Evolutionary conservation across 2,888 invertebrate species (phyloP), one percentile per base, ranked within the genome.

Genomic region (Dyspetes luteomarginatus): DNA sequence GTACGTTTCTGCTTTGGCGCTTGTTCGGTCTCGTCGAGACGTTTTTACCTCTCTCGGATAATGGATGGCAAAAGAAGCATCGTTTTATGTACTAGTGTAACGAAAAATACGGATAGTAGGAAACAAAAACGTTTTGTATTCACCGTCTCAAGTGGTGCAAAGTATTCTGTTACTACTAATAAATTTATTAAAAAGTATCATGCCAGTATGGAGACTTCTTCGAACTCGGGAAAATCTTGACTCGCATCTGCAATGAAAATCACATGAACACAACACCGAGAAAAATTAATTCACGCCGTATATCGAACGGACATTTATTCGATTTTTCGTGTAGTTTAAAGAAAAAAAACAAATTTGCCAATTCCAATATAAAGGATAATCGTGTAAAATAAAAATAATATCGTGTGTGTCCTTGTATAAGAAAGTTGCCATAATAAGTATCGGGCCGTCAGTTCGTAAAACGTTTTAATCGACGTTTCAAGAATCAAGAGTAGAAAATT

Each of bases 401-500:
- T 36, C 36, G 36, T 36, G 12, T 36, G 9, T 7, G 12, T 36
- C 36, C 9, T 28, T 7, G 4, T 12, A 36, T 17, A 52, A 12
- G 52, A 17, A 43, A 55, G 41, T 28, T n/a, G n/a, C 15, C n/a
- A 15, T 3, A 12, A 36, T 36, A 64, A 24, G 65, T 58, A 65
- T 69, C 69, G 41, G 56, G 2, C 58, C n/a, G 64, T 60, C 71
- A 43, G 45, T 48, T 76, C 64, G 60, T 60, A 69, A 26, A 62
- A 76, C 75, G 65, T 80, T 76, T 75, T 80, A 80, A 56, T 80
- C 76, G 60, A 50, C 60, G 71, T 67, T 75, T 56, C 58, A 22
- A 80, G 17, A 19, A 74, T 22, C 19, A 15, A 15, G 48, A 17
- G 5, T 67, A 26, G 30, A 55, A 65, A 41, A 65, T 22, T 58